Conservation (phyloP, 2,888 invertebrate species). For the Drosophila anomalata region DNA sequence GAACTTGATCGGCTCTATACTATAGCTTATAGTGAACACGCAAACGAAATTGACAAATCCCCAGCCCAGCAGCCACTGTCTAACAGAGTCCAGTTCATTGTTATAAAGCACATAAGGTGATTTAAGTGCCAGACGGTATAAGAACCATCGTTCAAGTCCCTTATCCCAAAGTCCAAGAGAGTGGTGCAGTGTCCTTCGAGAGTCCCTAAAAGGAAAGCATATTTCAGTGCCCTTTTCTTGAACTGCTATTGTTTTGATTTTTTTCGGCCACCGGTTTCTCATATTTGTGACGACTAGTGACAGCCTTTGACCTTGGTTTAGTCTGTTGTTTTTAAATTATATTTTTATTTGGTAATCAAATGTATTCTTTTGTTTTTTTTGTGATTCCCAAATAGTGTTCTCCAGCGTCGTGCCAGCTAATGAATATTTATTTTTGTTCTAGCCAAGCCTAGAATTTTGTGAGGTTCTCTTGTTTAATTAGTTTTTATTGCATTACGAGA, state of each 20-base stretch:
- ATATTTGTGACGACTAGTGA: conserved; percentile 17
- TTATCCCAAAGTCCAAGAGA: too few species aligned
- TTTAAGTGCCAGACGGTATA: neutral
- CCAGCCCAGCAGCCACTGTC: conserved; percentile 21
- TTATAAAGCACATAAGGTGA: conserved; percentile 56
- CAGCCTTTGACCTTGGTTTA: conserved; percentile 36
- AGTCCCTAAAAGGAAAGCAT: conserved; percentile 26
- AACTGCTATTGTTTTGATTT: conserved; percentile 20
- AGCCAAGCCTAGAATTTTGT: conserved; percentile 17
- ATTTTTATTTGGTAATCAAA: conserved; percentile 29
- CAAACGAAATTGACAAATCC: conserved; percentile 28
- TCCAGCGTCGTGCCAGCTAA: conserved; percentile 7
- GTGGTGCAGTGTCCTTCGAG: conserved; percentile 6
- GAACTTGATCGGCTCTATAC: conserved; percentile 67
- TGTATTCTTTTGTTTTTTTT: conserved; percentile 39
- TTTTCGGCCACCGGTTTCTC: neutral
- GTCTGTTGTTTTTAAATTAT: conserved; percentile 2
- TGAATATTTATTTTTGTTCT: conserved; percentile 29
- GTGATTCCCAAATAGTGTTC: conserved; percentile 12
- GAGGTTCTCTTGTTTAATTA: conserved; percentile 15
- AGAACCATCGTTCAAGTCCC: too few species aligned
- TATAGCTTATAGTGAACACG: conserved; percentile 57
- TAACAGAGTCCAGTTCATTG: conserved; percentile 36
- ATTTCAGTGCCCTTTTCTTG: conserved; percentile 14
- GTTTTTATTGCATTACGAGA: conserved; percentile 22